Base-by-base conservation (phyloP, 2,888 invertebrate species). In the Eristalinus aeneus region DNA sequence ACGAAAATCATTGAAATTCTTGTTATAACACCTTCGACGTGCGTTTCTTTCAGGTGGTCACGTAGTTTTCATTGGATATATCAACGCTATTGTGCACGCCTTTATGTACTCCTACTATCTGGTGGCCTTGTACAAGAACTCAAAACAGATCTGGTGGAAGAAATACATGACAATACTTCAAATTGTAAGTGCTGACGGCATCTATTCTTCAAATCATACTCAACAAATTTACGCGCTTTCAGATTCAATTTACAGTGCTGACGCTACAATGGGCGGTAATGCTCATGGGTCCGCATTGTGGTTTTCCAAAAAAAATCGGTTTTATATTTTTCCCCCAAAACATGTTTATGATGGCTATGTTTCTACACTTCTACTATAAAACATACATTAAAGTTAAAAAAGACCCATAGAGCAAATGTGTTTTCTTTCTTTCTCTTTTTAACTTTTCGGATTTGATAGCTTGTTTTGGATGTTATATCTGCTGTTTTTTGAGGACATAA, bases 71-170 rank as follows among this genome's bases (percentile, higher is more conserved):
- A 89, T 92, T 32, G 92, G 92, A 0, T 90, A 90, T 8, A 79
- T 92, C n/a, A 92, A 92, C 88, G 90, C 91, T 4, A 90, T 91
- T 67, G 92, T 92, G 1, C 92, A 92, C 67, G 89, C 90, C 12
- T 88, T 92, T 3, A 92, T 92, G 92, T 92, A 92, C 89, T 90
- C 89, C 20, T 92, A 92, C 88, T 92, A 92, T 85, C 89, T 92
- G 83, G 56, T 91, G 58, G 89, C 92, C 3, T 90, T 91, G 9
- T 89, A 91, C 12, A 88, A 89, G 65, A 90, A 90, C 61, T 91
- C 91, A 84, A 90, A 90, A 75, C 90, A 91, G 72, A 85, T 92
- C 5, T 92, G 92, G 92, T 92, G 92, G 92, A 92, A 92, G 84
- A 91, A 91, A 64, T 92, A 92, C 80, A 91, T 92, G 88, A 92